Conservation (phyloP, 2,888 invertebrate species). For the Rugalucina vietnamica region DNA sequence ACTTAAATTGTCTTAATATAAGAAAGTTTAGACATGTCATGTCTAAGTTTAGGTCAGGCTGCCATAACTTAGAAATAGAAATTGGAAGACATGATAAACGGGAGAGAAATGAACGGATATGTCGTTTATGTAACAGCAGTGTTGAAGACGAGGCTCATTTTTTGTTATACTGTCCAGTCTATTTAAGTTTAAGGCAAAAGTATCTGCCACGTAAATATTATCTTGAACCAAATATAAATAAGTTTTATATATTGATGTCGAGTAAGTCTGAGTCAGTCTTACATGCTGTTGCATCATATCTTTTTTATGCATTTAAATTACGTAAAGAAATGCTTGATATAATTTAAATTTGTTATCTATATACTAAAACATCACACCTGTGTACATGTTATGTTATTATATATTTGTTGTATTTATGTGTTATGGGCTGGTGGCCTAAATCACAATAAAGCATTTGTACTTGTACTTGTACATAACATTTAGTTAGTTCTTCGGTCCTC, state of each 20-base stretch:
- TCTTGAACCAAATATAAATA: background rate
- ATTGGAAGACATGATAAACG: background rate
- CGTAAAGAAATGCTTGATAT: no score
- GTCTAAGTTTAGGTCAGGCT: background rate
- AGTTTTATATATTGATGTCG: background rate
- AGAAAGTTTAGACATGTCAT: background rate
- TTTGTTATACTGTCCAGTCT: background rate
- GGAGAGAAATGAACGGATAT: background rate
- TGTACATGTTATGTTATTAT: no score
- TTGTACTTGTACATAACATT: no score
- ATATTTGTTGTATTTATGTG: no score
- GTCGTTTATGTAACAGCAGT: background rate
- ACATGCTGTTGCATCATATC: background rate
- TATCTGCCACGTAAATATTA: background rate
- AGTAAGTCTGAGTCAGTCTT: background rate
- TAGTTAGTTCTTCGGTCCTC: no score
- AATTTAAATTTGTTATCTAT: no score
- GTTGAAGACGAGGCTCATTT: background rate
- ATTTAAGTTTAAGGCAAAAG: background rate
- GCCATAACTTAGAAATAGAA: constrained; percentile 21
- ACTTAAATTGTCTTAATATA: background rate
- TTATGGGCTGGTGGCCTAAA: no score
- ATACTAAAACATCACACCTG: no score
- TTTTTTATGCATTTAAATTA: background rate
- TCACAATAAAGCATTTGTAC: no score